phyloP scores from a whole-genome alignment of 2,113 vertebrate species.

The Thinocorus orbignyianus region DNA sequence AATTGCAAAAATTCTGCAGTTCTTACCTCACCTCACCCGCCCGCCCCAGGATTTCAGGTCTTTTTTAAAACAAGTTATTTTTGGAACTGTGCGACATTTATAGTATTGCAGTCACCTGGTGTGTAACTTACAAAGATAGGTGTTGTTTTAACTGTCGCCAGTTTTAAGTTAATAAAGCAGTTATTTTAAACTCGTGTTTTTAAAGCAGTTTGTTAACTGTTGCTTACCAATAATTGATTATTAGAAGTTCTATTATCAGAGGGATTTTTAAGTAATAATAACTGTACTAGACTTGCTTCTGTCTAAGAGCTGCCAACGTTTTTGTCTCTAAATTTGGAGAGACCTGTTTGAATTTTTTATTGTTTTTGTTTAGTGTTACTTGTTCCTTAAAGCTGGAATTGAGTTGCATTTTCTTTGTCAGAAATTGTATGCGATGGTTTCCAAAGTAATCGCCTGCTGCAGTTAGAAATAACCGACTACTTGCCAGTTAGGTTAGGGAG shows the following conservation, averaged over 20 bases:
- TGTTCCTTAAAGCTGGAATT: neutral
- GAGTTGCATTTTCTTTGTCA: neutral
- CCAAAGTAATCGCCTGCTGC: neutral
- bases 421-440: neutral
- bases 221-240: neutral
- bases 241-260: neutral
- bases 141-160: neutral
- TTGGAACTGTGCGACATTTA: neutral
- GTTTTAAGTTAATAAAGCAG: neutral
- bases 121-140: neutral
- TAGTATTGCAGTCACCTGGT: neutral
- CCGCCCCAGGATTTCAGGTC: neutral
- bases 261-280: neutral
- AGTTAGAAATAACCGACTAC: neutral
- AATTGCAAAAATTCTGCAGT: neutral
- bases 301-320: neutral
- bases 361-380: neutral
- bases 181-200: neutral
- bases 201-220: neutral
- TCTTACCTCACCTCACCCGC: rapidly evolving
- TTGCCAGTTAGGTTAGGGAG: neutral
- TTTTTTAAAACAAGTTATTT: neutral
- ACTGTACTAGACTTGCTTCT: neutral
- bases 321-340: neutral
- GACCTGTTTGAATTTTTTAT: neutral